phyloP scores from a whole-genome alignment of 2,888 invertebrate species.

The Habrosyne pyritoides region DNA sequence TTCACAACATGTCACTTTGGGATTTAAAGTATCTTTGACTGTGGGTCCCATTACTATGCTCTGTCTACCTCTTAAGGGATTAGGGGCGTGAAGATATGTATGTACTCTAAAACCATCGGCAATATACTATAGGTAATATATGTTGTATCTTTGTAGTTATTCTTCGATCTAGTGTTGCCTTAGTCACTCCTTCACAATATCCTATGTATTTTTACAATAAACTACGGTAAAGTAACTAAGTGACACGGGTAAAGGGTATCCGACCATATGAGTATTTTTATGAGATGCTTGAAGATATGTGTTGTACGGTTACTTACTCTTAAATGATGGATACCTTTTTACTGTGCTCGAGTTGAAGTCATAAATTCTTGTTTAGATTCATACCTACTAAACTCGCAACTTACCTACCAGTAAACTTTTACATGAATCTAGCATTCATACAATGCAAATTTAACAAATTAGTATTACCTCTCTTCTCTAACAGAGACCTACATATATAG shows the following conservation, averaged over 20 bases:
- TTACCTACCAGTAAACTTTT: neutral
- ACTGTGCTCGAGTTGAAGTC: slow-evolving; percentile 10
- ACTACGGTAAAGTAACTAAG: slow-evolving; percentile 22
- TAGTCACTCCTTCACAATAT: neutral
- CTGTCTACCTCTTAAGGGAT: no score
- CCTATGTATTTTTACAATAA: slow-evolving; percentile 24
- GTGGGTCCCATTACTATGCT: no score
- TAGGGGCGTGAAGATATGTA: no score
- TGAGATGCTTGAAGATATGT: slow-evolving; percentile 26
- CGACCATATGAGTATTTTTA: slow-evolving; percentile 32
- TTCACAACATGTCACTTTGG: no score
- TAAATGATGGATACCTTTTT: slow-evolving; percentile 24
- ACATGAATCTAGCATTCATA: no score
- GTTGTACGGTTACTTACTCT: slow-evolving; percentile 24
- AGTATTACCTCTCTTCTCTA: no score
- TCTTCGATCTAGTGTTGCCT: neutral
- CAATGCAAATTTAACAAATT: neutral
- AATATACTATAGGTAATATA: no score
- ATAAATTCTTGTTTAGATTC: neutral
- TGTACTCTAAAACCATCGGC: neutral
- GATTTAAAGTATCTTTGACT: no score
- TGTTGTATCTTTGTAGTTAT: neutral
- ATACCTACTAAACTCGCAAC: neutral
- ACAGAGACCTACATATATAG: no score
- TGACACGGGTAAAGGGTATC: slow-evolving; percentile 24